These are phyloP conservation scores for Andricus grossulariae DNA, from an alignment of 1,140 invertebrate genomes.

Conservation along the genomic window DNA sequence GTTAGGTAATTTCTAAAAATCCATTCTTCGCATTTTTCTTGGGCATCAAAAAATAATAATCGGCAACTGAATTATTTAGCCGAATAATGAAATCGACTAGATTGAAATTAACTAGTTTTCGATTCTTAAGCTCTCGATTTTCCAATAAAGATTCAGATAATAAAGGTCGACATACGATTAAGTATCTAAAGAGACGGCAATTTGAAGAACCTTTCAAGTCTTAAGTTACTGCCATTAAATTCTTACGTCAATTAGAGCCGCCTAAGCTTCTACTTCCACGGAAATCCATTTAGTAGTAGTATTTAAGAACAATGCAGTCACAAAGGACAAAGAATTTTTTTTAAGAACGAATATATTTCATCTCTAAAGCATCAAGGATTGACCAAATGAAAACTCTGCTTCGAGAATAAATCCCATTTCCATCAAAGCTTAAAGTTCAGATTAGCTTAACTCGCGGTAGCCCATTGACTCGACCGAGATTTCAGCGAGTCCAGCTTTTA, in stretches of 20 bases:
- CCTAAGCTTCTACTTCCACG: background rate
- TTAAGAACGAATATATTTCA: background rate
- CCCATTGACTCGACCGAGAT: constrained; percentile 21
- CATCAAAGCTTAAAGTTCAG: constrained; percentile 24
- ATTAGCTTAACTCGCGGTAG: constrained; percentile 26
- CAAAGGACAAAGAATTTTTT: background rate
- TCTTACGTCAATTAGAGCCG: background rate
- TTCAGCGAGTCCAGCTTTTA: constrained; percentile 28
- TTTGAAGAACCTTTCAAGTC: constrained; percentile 9
- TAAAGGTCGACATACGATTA: constrained; percentile 9
- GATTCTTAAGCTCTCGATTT: background rate
- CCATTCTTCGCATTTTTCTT: no score
- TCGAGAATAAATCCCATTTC: constrained; percentile 19
- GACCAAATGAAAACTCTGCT: constrained; percentile 7
- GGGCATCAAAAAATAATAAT: background rate
- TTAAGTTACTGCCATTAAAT: constrained; percentile 15
- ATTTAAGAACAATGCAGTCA: background rate
- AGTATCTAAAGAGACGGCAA: background rate
- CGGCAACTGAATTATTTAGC: background rate
- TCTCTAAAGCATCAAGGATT: background rate
- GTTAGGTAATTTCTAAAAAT: no score
- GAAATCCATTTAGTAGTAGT: background rate
- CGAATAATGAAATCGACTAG: background rate
- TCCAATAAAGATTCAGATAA: background rate
- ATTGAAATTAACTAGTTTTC: background rate